These are phyloP conservation scores for Plusia festucae DNA, from an alignment of 2,888 invertebrate genomes.

Conservation along the genomic window DNA sequence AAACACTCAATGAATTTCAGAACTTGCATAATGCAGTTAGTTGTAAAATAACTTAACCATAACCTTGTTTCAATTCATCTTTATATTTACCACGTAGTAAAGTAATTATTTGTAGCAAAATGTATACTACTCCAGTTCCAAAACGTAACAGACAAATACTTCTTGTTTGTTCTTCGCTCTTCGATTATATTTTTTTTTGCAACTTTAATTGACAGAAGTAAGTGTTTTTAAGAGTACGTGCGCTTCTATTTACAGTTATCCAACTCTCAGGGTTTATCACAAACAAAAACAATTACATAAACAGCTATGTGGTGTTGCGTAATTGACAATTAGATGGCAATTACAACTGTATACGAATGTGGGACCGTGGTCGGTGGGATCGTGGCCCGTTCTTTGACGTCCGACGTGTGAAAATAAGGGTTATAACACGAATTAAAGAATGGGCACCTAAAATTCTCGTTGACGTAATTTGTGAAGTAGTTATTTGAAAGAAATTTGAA, in stretches of 20 bases:
- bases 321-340: slow-evolving; percentile 75
- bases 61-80: too few species aligned
- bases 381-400: slow-evolving; percentile 35
- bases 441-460: slow-evolving; percentile 17
- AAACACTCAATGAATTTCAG: too few species aligned
- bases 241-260: slow-evolving; percentile 56
- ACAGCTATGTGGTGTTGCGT: slow-evolving; percentile 76
- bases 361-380: slow-evolving; percentile 61
- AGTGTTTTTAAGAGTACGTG: slow-evolving; percentile 25
- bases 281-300: slow-evolving; percentile 73
- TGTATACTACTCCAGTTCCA: slow-evolving; percentile 19
- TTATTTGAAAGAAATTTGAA: slow-evolving; percentile 27
- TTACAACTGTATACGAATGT: slow-evolving; percentile 78
- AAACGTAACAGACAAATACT: slow-evolving; percentile 12
- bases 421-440: slow-evolving; percentile 43
- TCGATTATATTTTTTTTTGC: background rate
- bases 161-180: too few species aligned
- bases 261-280: slow-evolving; percentile 53
- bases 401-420: slow-evolving; percentile 58
- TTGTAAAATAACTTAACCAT: too few species aligned
- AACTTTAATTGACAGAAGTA: slow-evolving; percentile 32
- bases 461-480: slow-evolving; percentile 37
- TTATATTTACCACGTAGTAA: too few species aligned
- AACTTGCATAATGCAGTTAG: too few species aligned
- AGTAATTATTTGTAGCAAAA: too few species aligned